These are phyloP conservation scores for Mythimna ferrago DNA, from an alignment of 2,888 invertebrate genomes.

Conservation along the genomic window DNA sequence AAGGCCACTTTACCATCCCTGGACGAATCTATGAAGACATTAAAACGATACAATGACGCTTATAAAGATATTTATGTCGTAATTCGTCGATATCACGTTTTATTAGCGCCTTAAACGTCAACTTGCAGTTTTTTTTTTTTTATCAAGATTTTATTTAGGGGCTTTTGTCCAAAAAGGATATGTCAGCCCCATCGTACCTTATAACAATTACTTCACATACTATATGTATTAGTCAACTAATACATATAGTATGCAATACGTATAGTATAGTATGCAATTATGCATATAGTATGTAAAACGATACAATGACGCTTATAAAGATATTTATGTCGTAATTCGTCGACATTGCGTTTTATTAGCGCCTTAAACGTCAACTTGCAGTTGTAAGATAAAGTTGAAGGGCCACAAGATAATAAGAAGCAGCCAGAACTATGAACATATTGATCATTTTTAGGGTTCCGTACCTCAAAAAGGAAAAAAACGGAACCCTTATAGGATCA, in stretches of 20 bases:
- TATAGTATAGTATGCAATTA: no score
- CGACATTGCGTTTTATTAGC: slow-evolving; percentile 14
- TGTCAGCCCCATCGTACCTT: no score
- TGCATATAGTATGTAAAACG: no score
- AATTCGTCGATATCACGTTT: slow-evolving; percentile 8
- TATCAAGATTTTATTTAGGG: no score
- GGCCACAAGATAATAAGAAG: slow-evolving; percentile 13
- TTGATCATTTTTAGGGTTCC: background rate
- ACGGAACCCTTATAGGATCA: no score
- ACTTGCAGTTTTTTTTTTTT: background rate
- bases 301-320: background rate
- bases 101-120: slow-evolving; percentile 7
- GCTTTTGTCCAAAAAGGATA: no score
- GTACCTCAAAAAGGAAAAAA: no score
- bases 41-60: background rate
- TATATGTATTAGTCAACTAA: no score
- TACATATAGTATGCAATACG: no score
- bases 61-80: background rate
- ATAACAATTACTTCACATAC: no score
- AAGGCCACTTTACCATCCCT: background rate
- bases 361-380: background rate
- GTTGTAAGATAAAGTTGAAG: background rate
- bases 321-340: background rate
- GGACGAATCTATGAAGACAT: background rate
- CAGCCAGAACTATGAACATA: no score